A percentile compares a stretch with the other conserved stretches of the same genome.
Evolutionary conservation across 2,113 vertebrate species (phyloP).

Genomic region (Paradoxurus hermaphroditus): DNA sequence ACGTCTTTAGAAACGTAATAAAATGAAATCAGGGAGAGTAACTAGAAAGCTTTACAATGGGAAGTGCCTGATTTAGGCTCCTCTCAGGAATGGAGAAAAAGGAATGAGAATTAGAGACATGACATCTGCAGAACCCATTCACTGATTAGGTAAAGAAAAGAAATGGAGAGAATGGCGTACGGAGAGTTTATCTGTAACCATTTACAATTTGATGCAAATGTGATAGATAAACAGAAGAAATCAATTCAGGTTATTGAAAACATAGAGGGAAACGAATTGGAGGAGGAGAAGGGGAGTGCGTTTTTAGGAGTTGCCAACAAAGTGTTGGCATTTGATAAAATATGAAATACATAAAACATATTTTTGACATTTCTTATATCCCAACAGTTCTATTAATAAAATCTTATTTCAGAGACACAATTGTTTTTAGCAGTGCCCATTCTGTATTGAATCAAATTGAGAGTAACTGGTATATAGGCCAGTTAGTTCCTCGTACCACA

Average conservation of each 20-base stretch:
- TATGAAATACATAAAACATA: background rate
- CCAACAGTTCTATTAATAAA: background rate
- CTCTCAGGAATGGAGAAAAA: background rate
- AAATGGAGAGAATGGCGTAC: background rate
- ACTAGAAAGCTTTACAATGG: accelerated
- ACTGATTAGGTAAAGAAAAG: background rate
- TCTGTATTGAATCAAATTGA: background rate
- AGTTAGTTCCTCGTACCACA: background rate
- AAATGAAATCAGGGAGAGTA: background rate
- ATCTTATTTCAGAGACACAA: background rate
- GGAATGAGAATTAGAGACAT: background rate
- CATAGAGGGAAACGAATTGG: background rate
- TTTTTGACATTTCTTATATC: background rate
- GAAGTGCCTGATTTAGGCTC: accelerated
- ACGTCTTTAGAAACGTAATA: background rate
- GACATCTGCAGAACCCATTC: background rate
- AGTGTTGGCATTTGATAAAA: background rate
- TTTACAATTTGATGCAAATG: background rate
- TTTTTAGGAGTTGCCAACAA: background rate
- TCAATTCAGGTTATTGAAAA: background rate
- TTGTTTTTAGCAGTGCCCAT: background rate
- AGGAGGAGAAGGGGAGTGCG: background rate
- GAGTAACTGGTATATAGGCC: background rate
- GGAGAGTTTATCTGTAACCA: background rate
- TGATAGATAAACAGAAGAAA: background rate